Evolutionary conservation across 2,888 invertebrate species (phyloP).

Genomic region (Carcina quercana): DNA sequence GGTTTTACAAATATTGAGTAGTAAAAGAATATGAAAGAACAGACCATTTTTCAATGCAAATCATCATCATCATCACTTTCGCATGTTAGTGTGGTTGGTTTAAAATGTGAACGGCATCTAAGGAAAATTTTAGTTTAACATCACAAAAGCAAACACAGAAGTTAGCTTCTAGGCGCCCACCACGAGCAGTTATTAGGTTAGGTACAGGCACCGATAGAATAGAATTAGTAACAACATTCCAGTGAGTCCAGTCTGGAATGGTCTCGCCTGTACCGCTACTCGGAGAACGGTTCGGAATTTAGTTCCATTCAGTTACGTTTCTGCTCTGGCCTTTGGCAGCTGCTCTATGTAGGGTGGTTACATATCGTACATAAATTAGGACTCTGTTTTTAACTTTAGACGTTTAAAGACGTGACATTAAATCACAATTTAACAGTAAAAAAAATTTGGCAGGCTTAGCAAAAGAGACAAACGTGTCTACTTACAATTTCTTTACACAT

Average conservation of each 20-base stretch:
- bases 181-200: too few species aligned
- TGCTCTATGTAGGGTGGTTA: constrained; percentile 39
- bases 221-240: constrained; percentile 1
- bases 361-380: neutral
- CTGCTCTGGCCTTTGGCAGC: constrained; percentile 67
- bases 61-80: too few species aligned
- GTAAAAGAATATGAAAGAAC: too few species aligned
- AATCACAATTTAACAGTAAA: neutral
- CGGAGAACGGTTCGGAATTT: constrained; percentile 58
- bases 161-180: too few species aligned
- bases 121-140: too few species aligned
- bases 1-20: too few species aligned
- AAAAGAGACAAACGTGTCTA: too few species aligned
- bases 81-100: too few species aligned
- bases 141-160: too few species aligned
- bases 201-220: constrained; percentile 9
- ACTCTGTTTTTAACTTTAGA: neutral
- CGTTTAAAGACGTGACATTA: neutral
- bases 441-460: constrained; percentile 2
- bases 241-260: constrained; percentile 2
- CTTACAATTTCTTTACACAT: too few species aligned
- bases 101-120: too few species aligned
- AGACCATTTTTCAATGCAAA: too few species aligned
- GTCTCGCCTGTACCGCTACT: constrained; percentile 2
- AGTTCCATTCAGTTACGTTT: constrained; percentile 70